Evolutionary conservation across 2,797 vertebrate genomes (phyloP), one percentile per base, ranked within the genome.

Genomic region (Bradypus variegatus): DNA sequence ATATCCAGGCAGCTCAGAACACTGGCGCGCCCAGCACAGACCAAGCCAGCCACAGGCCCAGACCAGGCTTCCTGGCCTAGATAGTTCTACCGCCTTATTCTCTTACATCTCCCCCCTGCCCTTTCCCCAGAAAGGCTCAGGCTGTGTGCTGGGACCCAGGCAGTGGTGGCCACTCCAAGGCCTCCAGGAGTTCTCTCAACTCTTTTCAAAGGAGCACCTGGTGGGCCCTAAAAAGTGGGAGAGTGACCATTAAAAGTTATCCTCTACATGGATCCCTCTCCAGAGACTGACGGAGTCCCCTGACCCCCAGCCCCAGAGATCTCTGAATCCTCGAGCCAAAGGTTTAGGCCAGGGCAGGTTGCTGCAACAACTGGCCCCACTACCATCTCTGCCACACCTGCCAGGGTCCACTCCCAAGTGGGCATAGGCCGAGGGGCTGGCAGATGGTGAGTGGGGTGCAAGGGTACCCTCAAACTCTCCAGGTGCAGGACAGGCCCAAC

Each of bases 221-320:
- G 27, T 33, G 41, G 23, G 85, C 65, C 36, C 53, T 38, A 38
- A 77, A 84, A 88, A 90, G 65, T 65, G 38, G 18, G 36, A 50
- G 58, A 25, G 78, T 83, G 86, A 92, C 77, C 83, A 91, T 78
- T 91, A 64, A 92, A 94, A 95, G 86, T 90, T 90, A 82, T 73
- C 33, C 92, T 80, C 19, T 48, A 79, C 50, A 67, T 45, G 69
- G 60, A 80, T 55, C 76, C 23, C 67, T 88, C 48, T 90, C 69
- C 27, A 2, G 36, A 83, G 41, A 64, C 11, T 1, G 58, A 38
- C 45, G 11, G 67, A 84, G 48, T 84, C 86, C 50, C 90, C 33
- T 60, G 70, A 36, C n/a, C 41, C 36, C 38, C 41, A 62, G 79
- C 29, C 67, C 53, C 65, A 21, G 65, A 4, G 81, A 87, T 87